phyloP scores from a whole-genome alignment of 1,140 invertebrate species.

The Pachypeltis micranthus region DNA sequence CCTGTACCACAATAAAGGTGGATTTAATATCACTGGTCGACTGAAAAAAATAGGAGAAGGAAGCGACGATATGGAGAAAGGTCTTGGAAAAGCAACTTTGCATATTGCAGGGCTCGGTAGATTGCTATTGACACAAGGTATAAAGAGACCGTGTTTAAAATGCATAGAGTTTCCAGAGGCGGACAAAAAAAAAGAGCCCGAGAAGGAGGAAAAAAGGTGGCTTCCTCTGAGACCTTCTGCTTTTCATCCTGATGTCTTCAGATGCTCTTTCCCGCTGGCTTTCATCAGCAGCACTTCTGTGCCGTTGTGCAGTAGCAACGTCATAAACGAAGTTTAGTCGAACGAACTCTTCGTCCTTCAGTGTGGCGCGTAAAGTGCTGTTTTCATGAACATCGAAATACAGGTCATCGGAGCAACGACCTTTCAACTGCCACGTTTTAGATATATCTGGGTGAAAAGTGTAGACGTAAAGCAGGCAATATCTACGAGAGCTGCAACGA shows the following conservation, averaged over 20 bases:
- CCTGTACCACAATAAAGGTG: background rate
- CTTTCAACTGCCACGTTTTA: too few species aligned
- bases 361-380: too few species aligned
- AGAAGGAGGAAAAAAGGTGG: background rate
- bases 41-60: conserved; percentile 3
- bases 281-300: conserved; percentile 5
- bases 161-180: conserved; percentile 1
- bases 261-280: background rate
- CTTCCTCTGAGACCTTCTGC: conserved; percentile 5
- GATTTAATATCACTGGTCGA: conserved; percentile 7
- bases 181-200: background rate
- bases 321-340: background rate
- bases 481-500: too few species aligned
- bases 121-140: conserved; percentile 9
- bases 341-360: too few species aligned
- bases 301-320: background rate
- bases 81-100: conserved; percentile 7
- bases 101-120: conserved; percentile 3
- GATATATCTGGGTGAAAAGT: too few species aligned
- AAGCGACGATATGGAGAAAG: conserved; percentile 7
- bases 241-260: conserved; percentile 5
- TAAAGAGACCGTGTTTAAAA: conserved; percentile 9
- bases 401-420: too few species aligned
- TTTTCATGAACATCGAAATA: too few species aligned
- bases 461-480: too few species aligned